These are phyloP conservation scores for Vollenhovia emeryi DNA, from an alignment of 1,140 invertebrate species.

Conservation along the genomic window DNA sequence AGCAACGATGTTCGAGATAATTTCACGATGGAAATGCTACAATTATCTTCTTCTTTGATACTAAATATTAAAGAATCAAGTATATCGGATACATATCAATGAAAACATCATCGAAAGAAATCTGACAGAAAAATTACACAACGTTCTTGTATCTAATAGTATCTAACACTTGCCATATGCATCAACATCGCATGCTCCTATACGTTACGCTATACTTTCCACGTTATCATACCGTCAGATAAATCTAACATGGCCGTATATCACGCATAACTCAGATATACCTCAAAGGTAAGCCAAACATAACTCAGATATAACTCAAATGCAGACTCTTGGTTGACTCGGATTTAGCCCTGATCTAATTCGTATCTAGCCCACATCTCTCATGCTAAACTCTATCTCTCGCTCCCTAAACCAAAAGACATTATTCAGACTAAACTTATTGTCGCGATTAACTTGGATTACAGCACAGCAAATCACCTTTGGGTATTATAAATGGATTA, in stretches of 20 bases:
- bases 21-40: background rate
- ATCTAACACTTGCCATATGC: background rate
- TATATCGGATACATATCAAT: background rate
- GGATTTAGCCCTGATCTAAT: constrained; percentile 41
- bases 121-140: background rate
- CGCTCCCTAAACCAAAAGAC: background rate
- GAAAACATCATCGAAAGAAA: background rate
- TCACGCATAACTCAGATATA: constrained; percentile 38
- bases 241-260: constrained; percentile 20
- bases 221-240: constrained; percentile 4
- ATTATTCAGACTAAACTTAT: constrained; percentile 41
- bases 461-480: background rate
- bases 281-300: constrained; percentile 42
- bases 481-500: background rate
- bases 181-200: background rate
- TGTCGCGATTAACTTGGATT: constrained; percentile 36
- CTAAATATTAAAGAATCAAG: background rate
- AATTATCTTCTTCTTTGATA: background rate
- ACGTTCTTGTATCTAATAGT: background rate
- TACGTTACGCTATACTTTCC: constrained; percentile 32
- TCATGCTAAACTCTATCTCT: constrained; percentile 21
- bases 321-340: constrained; percentile 5
- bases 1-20: background rate
- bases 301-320: constrained; percentile 54
- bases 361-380: constrained; percentile 32